Conservation (phyloP, 2,888 invertebrate genomes). For the Lapara coniferarum region DNA sequence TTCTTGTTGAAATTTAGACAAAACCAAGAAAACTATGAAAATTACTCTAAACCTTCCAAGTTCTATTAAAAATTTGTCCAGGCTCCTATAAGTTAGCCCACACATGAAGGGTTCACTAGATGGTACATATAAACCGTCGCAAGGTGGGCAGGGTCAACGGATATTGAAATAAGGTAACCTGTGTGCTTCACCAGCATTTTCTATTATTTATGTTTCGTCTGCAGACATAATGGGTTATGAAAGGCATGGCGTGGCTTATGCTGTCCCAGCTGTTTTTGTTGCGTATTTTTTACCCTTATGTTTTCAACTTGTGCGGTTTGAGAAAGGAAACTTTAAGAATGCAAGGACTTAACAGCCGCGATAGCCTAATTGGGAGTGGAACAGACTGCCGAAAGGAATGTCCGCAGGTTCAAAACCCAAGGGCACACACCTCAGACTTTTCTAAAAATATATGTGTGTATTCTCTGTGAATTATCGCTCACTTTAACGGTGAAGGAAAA, state of each 20-base stretch:
- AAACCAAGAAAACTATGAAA: too few relatives aligned
- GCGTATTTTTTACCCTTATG: neutral
- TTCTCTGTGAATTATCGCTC: too few relatives aligned
- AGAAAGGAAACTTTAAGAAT: too few relatives aligned
- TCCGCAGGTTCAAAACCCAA: too few relatives aligned
- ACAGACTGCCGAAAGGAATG: too few relatives aligned
- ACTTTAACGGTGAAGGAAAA: too few relatives aligned
- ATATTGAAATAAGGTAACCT: slow-evolving; percentile 66
- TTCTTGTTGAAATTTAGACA: too few relatives aligned
- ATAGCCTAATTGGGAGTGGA: too few relatives aligned
- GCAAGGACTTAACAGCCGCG: too few relatives aligned
- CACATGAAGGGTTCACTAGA: slow-evolving; percentile 45
- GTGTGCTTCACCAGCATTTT: slow-evolving; percentile 43
- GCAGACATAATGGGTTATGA: slow-evolving; percentile 5
- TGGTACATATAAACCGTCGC: slow-evolving; percentile 60
- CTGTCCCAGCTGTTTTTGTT: neutral
- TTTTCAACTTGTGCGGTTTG: too few relatives aligned
- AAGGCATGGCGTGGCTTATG: neutral
- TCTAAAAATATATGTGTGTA: too few relatives aligned
- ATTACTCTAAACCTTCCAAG: neutral
- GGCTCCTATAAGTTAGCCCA: slow-evolving; percentile 29
- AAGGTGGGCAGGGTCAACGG: slow-evolving; percentile 56
- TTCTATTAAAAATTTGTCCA: neutral
- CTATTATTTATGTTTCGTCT: slow-evolving; percentile 46
- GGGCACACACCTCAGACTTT: too few relatives aligned